Evolutionary conservation across 1,140 invertebrate species (phyloP), one percentile per base, ranked within the genome.

Genomic region (Watersipora subatra): DNA sequence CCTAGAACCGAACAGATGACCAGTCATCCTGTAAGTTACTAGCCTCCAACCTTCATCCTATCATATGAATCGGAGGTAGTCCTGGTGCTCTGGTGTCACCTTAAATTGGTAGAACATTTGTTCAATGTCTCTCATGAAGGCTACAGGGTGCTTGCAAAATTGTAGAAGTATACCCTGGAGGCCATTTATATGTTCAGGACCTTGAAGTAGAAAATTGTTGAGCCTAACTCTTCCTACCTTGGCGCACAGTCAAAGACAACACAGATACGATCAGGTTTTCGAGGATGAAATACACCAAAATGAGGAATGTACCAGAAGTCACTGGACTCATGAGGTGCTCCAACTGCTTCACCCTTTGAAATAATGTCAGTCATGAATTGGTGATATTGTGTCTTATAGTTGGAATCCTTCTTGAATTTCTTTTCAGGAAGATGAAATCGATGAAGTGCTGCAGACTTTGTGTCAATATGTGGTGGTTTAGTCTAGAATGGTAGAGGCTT

Each of bases 141-240:
- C 72, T 2, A 75, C 64, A 1, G 15, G 63, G 17, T 67, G 57
- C 26, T 70, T 15, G 0, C 75, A 63, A 64, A 77, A 75, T 28
- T 72, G 63, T 28, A 70, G 69, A 1, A 76, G 68, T 19, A 75
- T 71, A 2, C 69, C 73, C 0, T 46, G 34, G 34, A 46, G 34
- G 34, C n/a, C 34, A 46, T 57, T 72, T 68, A 81, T 78, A 0
- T 82, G 57, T 61, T 73, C 72, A 19, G 81, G 78, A 19, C 74
- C 73, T 0, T 62, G 22, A 2, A 69, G 57, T 19, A 74, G 55
- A 2, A 59, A 20, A 17, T 70, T 34, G 64, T 75, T 74, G 0
- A 75, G 63, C 17, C 68, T 72, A 24, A 46, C 65, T 46, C 69
- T n/a, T n/a, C n/a, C 71, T 30, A 28, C 66, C 30, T 62, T 70